Evolutionary conservation across 2,113 vertebrate genomes (phyloP), one percentile per base, ranked within the genome.

Genomic region (Acrocephalus kingi): DNA sequence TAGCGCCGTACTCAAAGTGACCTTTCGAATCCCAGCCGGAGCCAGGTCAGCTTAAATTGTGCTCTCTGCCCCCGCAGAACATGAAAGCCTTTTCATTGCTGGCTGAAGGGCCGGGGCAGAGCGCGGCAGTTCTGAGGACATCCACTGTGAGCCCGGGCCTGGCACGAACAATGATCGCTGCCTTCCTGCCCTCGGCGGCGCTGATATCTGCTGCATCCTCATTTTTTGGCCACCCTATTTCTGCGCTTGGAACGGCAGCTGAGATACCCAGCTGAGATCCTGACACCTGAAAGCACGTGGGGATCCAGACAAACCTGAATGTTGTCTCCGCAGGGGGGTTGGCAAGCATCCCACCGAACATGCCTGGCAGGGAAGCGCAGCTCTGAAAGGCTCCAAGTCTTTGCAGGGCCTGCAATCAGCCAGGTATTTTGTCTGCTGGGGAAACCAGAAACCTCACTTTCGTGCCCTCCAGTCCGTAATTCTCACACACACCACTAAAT

Each of bases 21-120:
- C 95, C 95, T 97, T 97, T 97, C 45, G 3, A 89, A 95, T 84
- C 51, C 76, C 94, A 95, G 91, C 93, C 93, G 7, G 94, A 94
- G 95, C 81, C 91, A 14, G 95, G 94, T 92, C 94, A 95, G 77
- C 74, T 54, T 14, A 94, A 89, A 94, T 82, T 61, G 95, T 84
- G 95, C 93, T 95, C 94, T 91, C 91, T 91, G 9, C 95, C 93
- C 91, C 95, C 81, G 87, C 91, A 41, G 95, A 74, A 92, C 91
- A 89, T 91, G 96, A 96, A 96, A 95, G 93, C 56, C 89, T 94
- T 94, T 93, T 84, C 90, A 68, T 54, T 84, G 28, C 91, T 52
- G 87, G 59, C 91, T 84, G 93, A 78, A 61, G 91, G 84, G 94
- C 93, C 5, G 10, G 87, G 69, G 87, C 56, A 89, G 91, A 91